Evolutionary conservation across 2,797 vertebrate genomes (phyloP).

Genomic region (Macroramphosus scolopax): DNA sequence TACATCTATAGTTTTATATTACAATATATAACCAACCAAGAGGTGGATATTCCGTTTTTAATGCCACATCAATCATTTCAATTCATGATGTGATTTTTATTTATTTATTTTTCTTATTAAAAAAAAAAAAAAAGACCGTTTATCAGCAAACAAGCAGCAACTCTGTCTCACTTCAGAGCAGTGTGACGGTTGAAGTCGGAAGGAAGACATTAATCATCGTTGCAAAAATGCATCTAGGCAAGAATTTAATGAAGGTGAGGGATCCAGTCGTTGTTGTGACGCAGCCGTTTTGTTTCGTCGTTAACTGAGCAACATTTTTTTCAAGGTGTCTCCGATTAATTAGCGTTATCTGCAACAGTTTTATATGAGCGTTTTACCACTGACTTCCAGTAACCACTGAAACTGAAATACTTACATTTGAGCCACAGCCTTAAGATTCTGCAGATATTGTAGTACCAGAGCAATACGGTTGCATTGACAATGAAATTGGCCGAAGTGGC

Average conservation of each 20-base stretch:
- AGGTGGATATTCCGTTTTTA: conserved; percentile 37
- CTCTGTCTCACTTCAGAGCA: conserved; percentile 14
- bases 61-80: conserved; percentile 22
- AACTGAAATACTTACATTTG: conserved; percentile 7
- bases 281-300: no score
- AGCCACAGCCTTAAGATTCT: conserved; percentile 14
- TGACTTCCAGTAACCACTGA: conserved; percentile 32
- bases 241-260: no score
- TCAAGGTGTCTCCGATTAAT: conserved; percentile 4
- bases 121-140: no score
- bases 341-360: neutral
- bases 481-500: no score
- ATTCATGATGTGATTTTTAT: conserved; percentile 14
- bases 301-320: no score
- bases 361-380: conserved; percentile 9
- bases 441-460: conserved; percentile 9
- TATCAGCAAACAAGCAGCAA: conserved; percentile 3
- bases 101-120: conserved; percentile 20
- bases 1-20: conserved; percentile 67
- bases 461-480: neutral
- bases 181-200: neutral
- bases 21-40: conserved; percentile 25
- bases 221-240: no score
- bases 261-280: no score
- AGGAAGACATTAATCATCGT: no score